Base-by-base conservation (phyloP, 2,113 vertebrate species). In the Pungitius pungitius region DNA sequence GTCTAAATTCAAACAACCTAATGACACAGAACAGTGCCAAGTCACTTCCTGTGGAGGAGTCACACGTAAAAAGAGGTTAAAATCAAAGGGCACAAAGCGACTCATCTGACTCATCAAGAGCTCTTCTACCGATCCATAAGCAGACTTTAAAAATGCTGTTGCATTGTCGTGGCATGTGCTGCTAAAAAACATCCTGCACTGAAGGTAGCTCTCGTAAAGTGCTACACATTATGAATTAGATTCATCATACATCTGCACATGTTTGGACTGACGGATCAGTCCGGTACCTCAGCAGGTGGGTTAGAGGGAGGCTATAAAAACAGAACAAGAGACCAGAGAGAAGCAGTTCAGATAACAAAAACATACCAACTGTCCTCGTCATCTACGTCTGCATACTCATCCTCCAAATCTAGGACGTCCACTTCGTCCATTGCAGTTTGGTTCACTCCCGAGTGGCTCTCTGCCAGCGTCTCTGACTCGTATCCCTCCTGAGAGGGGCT, bases 311-410 rank as follows among this genome's bases (percentile, higher is more conserved):
- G 7, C 14, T 9, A 6, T 45, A 7, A 40, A 68, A 64, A 45
- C 30, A 56, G 9, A 10, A 52, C 17, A 5, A 9, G 8, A 55
- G 27, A 42, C 10, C 22, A 75, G 51, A 55, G 27, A 52, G 10
- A 12, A 52, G 51, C 51, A 59, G 45, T 22, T 9, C 49, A 33
- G 27, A 68, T 54, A 59, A 47, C 9, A 57, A 73, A 40, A 56
- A 93, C 96, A 0, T 95, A 97, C 96, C 96, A 98, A 74, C 95
- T 94, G 85, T 95, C 93, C 26, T 96, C 95, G 1, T 96, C 95
- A 13, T 95, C 96, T 0, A 92, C 90, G 6, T 95, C 94, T 0
- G 75, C 88, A 81, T 92, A 94, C 6, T 91, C 94, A 39, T 94
- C 94, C 57, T 94, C 94, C 69, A 97, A 92, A 77, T 97, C 94